A percentile compares a stretch with the other conserved stretches of the same genome.
These are phyloP conservation scores for Cotesia typhae DNA, from an alignment of 1,140 invertebrate species.

Conservation along the genomic window DNA sequence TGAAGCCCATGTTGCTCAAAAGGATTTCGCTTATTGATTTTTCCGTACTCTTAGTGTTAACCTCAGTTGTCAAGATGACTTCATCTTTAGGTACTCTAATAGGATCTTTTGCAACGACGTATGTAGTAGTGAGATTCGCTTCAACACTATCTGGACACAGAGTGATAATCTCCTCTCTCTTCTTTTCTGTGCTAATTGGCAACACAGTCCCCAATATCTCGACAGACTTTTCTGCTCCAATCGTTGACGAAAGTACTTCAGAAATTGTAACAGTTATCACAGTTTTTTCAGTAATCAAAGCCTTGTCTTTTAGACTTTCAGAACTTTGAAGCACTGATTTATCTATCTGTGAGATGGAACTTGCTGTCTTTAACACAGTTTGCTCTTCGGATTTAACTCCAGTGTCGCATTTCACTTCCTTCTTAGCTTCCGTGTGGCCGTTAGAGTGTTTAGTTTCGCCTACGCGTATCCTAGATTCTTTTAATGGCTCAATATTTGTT, in stretches of 20 bases:
- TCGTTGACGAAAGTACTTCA: constrained; percentile 37
- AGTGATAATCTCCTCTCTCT: constrained; percentile 50
- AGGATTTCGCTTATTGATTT: constrained; percentile 36
- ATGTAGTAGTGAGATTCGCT: constrained; percentile 55
- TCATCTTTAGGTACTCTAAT: constrained; percentile 21
- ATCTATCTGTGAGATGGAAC: neutral
- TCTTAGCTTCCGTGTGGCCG: no score
- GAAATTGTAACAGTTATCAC: constrained; percentile 44
- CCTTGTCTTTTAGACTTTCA: constrained; percentile 33
- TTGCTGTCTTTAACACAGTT: neutral
- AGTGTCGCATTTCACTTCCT: no score
- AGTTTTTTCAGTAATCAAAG: constrained; percentile 47
- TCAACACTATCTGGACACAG: constrained; percentile 57
- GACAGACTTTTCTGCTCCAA: constrained; percentile 45
- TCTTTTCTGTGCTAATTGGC: constrained; percentile 42
- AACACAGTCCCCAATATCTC: constrained; percentile 48
- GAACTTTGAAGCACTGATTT: neutral
- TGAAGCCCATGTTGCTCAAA: neutral
- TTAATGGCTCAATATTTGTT: constrained; percentile 7
- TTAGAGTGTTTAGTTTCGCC: no score
- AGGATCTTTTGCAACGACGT: constrained; percentile 45
- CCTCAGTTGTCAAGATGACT: neutral
- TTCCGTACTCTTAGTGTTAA: neutral
- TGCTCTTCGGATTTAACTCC: neutral
- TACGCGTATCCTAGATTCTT: neutral